These are phyloP conservation scores for Penelope pileata DNA, from an alignment of 2,113 vertebrate genomes.

Conservation along the genomic window DNA sequence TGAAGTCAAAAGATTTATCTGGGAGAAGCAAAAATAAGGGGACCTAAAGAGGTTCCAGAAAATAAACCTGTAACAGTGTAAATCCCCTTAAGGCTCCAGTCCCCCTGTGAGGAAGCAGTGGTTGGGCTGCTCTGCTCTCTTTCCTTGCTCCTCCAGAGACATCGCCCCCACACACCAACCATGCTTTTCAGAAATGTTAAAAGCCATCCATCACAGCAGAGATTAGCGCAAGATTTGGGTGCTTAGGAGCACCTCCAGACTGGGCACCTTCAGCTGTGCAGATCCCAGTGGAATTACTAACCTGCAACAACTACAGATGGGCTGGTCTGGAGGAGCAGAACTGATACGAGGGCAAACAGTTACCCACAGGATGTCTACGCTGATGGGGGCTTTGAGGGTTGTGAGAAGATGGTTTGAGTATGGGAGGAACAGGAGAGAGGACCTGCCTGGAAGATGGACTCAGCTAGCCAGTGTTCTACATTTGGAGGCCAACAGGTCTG, in stretches of 20 bases:
- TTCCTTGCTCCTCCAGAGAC: neutral
- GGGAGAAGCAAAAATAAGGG: neutral
- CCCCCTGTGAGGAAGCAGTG: neutral
- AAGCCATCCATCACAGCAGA: neutral
- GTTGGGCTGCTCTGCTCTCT: neutral
- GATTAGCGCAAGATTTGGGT: neutral
- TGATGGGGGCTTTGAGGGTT: accelerated
- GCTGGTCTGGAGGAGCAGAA: neutral
- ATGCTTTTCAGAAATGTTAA: neutral
- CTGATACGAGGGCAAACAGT: neutral
- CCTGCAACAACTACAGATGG: neutral
- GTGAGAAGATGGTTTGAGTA: neutral
- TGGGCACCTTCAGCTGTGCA: neutral
- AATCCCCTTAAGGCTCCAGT: neutral
- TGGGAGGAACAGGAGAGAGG: neutral
- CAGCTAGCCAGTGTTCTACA: neutral
- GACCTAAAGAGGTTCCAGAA: neutral
- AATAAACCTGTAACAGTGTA: neutral
- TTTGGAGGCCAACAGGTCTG: neutral
- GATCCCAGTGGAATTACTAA: neutral
- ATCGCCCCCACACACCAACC: neutral
- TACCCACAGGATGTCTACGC: accelerated
- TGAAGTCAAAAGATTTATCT: neutral
- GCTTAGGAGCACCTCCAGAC: neutral
- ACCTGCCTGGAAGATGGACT: neutral